phyloP scores from a whole-genome alignment of 2,113 vertebrate species.

The Thomomys bottae region DNA sequence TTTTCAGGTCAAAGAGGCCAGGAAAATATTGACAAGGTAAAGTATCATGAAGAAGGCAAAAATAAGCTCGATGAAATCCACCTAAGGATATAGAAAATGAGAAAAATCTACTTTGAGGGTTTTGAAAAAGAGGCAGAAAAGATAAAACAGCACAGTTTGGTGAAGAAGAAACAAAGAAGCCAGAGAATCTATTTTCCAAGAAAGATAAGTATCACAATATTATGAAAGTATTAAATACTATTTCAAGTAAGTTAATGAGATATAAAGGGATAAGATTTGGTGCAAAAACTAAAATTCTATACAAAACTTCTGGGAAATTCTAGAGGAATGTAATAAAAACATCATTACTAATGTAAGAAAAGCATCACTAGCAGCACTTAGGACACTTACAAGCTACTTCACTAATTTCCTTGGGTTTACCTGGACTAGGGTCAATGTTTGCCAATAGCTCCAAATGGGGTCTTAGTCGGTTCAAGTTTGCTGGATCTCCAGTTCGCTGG shows the following conservation, averaged over 20 bases:
- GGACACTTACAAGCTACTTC: background rate
- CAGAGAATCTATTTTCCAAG: background rate
- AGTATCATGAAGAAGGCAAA: background rate
- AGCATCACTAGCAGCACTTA: background rate
- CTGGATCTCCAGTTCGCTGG: slow-evolving; percentile 97
- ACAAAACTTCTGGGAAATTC: slow-evolving; percentile 10
- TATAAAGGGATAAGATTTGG: background rate
- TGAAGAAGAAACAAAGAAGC: background rate
- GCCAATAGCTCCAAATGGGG: slow-evolving; percentile 97
- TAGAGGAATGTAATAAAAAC: slow-evolving; percentile 10
- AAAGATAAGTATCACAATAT: background rate
- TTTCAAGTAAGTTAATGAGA: slow-evolving; percentile 18
- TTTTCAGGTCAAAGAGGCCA: slow-evolving; percentile 14
- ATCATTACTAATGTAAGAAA: background rate
- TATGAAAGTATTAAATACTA: background rate
- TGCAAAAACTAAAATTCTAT: background rate
- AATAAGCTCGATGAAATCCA: slow-evolving; percentile 5
- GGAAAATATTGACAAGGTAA: slow-evolving; percentile 2
- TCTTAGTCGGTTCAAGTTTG: slow-evolving; percentile 96
- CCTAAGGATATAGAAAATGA: background rate
- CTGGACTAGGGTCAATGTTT: slow-evolving; percentile 98
- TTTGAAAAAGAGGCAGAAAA: slow-evolving; percentile 42
- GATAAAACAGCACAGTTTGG: slow-evolving; percentile 21
- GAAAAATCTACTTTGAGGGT: background rate
- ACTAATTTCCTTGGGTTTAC: slow-evolving; percentile 80